Base-by-base conservation (phyloP, 2,113 vertebrate species). In the Picathartes gymnocephalus region DNA sequence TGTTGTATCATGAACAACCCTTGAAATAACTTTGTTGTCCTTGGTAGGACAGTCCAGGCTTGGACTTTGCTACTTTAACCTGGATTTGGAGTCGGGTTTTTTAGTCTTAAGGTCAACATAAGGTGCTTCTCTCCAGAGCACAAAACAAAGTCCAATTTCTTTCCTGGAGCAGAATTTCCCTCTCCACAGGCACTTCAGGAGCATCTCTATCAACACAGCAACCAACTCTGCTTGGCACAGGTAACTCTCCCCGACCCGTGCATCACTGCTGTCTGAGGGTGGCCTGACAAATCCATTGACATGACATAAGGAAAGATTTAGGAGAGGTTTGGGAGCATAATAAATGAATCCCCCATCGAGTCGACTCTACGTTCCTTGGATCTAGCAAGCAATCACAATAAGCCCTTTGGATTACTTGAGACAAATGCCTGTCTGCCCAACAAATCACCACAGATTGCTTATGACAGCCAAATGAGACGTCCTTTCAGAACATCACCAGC, bases 321-420 rank as follows among this genome's bases (percentile, higher is more conserved):
- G 94, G 86, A 88, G 85, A 65, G 60, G 94, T 95, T 95, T 92
- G 94, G 77, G 90, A 95, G 76, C 65, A 54, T 85, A 96, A 97
- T 37, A 93, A 83, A 87, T 69, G 86, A 96, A 92, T 93, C 88
- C 88, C 53, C 86, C 73, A 42, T 66, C 10, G 44, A 86, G 80
- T 54, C 5, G 4, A 50, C 47, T 35, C 11, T 37, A 18, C 7
- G 0, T 91, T 82, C 73, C 71, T 86, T 69, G 71, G 78, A 86
- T 88, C 85, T 78, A 79, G 37, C 74, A 76, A 56, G 87, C 89
- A 93, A 96, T 95, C 95, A 93, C 60, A 95, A 95, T 93, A 97
- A 96, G 64, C 76, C 93, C 85, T 78, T 87, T 86, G 92, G 93
- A 95, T 94, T 96, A 96, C 78, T 81, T 5, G 39, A 89, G 86